These are phyloP conservation scores for Tenebrosternarchus preto DNA, from an alignment of 2,113 vertebrate species.

Conservation along the genomic window DNA sequence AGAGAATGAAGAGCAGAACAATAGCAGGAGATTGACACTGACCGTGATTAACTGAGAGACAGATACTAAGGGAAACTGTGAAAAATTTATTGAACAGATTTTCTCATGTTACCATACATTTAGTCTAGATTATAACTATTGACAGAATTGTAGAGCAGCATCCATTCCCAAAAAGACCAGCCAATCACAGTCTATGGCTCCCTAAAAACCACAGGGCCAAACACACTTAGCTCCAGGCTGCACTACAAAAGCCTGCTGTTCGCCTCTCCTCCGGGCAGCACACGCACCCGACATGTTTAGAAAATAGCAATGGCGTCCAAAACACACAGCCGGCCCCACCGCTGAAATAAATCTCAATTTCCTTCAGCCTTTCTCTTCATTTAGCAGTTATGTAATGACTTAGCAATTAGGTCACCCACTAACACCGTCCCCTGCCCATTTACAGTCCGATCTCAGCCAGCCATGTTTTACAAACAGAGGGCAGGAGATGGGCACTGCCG, in stretches of 20 bases:
- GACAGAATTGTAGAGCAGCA: conserved; percentile 54
- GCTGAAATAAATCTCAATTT: conserved; percentile 73
- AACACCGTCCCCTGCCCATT: conserved; percentile 40
- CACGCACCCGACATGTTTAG: conserved; percentile 68
- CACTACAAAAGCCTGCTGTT: conserved; percentile 68
- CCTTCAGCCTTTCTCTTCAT: conserved; percentile 64
- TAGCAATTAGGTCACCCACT: conserved; percentile 50
- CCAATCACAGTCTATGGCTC: conserved; percentile 35
- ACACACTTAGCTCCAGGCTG: conserved; percentile 66
- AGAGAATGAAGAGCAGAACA: too few species aligned
- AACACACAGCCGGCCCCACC: conserved; percentile 65
- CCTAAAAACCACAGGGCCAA: conserved; percentile 69
- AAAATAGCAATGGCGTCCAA: conserved; percentile 69
- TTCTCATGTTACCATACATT: neutral
- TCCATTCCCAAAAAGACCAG: conserved; percentile 35
- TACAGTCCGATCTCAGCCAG: conserved; percentile 16
- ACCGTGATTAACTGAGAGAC: too few species aligned
- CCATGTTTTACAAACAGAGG: conserved; percentile 7
- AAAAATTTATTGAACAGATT: neutral
- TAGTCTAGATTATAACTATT: conserved; percentile 10
- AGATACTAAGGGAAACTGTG: too few species aligned
- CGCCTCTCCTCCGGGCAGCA: conserved; percentile 68
- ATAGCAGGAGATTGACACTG: too few species aligned
- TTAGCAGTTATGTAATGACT: conserved; percentile 62
- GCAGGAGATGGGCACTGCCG: conserved; percentile 29